phyloP scores from a whole-genome alignment of 2,113 vertebrate genomes.

The Podiceps cristatus region DNA sequence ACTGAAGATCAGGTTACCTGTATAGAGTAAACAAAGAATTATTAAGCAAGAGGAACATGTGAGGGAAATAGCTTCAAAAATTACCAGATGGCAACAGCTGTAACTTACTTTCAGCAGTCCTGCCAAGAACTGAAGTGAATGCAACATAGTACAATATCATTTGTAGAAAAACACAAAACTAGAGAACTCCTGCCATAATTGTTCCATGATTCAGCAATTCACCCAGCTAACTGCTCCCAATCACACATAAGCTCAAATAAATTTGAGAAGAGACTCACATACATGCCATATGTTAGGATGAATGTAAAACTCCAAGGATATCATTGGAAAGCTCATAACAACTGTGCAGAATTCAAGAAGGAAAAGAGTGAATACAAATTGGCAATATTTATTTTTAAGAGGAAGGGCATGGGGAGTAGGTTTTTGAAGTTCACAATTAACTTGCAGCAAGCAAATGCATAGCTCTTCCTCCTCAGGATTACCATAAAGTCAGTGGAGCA shows the following conservation, averaged over 20 bases:
- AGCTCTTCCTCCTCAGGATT: not conserved
- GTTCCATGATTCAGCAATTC: constrained; percentile 75
- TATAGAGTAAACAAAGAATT: not conserved
- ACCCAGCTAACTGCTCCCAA: constrained; percentile 69
- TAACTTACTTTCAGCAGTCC: constrained; percentile 43
- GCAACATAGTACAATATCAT: constrained; percentile 18
- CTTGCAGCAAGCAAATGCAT: not conserved
- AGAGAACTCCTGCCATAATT: constrained; percentile 46
- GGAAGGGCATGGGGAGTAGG: constrained; percentile 1
- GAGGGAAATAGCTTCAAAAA: constrained; percentile 30
- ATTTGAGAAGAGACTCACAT: constrained; percentile 57
- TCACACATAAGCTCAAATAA: constrained; percentile 60
- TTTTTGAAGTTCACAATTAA: constrained; percentile 29
- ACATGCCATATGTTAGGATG: constrained; percentile 71
- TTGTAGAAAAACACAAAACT: constrained; percentile 30
- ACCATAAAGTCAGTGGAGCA: constrained; percentile 13
- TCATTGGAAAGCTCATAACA: not conserved
- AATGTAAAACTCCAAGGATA: constrained; percentile 58
- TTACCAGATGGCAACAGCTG: constrained; percentile 60
- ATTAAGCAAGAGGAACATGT: not conserved
- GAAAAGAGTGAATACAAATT: constrained; percentile 39
- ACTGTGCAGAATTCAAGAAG: not conserved
- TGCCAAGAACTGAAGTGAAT: constrained; percentile 6
- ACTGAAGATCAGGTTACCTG: not conserved
- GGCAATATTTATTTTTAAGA: constrained; percentile 34